Percentiles rank a stretch among this genome's conserved stretches.
These are phyloP conservation scores for Chrysogorgia sp. DNA, from an alignment of 92 coral and sea anemone species.

Conservation along the genomic window DNA sequence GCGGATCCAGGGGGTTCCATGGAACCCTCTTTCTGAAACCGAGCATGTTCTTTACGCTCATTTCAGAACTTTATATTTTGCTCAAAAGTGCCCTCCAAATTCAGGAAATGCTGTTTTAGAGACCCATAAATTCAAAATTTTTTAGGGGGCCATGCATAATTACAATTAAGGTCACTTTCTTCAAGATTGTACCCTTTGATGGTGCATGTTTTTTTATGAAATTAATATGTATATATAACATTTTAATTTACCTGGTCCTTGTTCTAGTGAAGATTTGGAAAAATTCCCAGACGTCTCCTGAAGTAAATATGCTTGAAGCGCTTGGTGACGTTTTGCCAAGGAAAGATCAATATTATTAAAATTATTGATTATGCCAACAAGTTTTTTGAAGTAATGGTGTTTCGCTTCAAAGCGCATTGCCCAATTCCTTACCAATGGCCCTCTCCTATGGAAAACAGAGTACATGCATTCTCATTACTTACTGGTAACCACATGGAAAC, in stretches of 20 bases:
- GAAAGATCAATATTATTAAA: constrained; percentile 26
- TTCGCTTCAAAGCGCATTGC: constrained; percentile 12
- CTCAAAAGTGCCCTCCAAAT: no score
- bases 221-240: neutral
- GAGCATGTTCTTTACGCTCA: no score
- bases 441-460: neutral
- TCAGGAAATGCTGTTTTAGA: no score
- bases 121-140: no score
- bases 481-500: neutral
- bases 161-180: no score
- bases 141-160: no score
- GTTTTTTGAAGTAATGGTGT: constrained; percentile 30
- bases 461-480: neutral
- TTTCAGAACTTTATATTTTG: no score
- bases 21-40: no score
- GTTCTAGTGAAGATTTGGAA: neutral
- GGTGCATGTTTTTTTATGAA: neutral
- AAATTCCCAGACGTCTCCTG: constrained; percentile 1
- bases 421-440: constrained; percentile 4
- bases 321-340: constrained; percentile 25
- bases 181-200: no score
- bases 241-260: neutral
- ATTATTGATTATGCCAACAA: constrained; percentile 18
- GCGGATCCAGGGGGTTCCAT: no score
- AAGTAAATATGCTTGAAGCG: constrained; percentile 14